Evolutionary conservation across 2,113 vertebrate species (phyloP).

Genomic region (Bubalus kerabau): DNA sequence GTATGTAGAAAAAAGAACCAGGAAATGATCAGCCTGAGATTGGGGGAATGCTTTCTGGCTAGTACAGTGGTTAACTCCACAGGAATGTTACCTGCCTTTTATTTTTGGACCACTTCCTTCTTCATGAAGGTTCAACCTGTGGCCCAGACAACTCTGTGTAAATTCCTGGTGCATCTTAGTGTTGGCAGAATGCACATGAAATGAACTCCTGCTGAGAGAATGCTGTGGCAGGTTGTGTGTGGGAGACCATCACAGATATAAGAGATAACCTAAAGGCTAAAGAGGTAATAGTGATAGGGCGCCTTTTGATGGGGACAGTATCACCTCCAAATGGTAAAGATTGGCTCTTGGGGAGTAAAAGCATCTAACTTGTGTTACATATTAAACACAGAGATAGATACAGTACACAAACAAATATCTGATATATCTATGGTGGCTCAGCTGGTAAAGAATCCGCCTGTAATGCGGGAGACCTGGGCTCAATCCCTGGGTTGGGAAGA

Average conservation of each 20-base stretch:
- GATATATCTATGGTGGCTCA: background rate
- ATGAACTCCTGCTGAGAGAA: background rate
- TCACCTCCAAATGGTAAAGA: background rate
- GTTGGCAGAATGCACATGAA: background rate
- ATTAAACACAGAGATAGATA: background rate
- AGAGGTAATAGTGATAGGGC: background rate
- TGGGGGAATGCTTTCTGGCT: background rate
- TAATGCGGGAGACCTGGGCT: fast-evolving
- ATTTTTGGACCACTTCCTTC: background rate
- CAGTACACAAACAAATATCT: background rate
- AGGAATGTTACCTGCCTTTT: background rate
- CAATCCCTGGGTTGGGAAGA: background rate
- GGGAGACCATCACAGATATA: background rate
- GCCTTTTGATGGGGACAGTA: background rate
- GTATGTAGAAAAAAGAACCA: background rate
- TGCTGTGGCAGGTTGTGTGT: too few relatives aligned
- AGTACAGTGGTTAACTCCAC: background rate
- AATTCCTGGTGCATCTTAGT: background rate
- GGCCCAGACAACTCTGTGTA: background rate
- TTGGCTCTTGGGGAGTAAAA: background rate
- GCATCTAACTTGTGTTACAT: background rate
- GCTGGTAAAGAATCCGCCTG: fast-evolving
- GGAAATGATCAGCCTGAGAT: background rate
- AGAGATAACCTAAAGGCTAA: background rate
- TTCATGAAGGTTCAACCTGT: background rate